Conservation (phyloP, 2,113 vertebrate genomes). For the Pelecanoides urinatrix region DNA sequence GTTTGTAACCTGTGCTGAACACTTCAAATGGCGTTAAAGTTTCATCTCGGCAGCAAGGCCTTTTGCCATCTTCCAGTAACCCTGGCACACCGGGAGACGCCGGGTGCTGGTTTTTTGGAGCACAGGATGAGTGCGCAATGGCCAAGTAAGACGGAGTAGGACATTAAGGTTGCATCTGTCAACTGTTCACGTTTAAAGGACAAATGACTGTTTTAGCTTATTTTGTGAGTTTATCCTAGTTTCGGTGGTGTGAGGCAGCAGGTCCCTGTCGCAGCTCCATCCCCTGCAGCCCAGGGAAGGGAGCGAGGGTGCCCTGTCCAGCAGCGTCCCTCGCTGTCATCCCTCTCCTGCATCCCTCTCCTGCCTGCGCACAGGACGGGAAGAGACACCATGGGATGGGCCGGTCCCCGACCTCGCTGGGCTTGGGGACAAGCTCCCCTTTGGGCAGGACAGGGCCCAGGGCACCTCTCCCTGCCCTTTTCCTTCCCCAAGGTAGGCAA, state of each 20-base stretch:
- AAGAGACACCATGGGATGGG: not conserved
- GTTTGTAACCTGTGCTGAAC: not conserved
- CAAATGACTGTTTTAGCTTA: not conserved
- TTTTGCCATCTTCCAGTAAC: constrained; percentile 10
- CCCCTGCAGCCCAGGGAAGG: not conserved
- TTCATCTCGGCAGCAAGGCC: not conserved
- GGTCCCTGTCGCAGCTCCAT: not conserved
- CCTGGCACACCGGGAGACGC: not conserved
- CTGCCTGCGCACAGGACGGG: no score
- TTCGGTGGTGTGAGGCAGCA: not conserved
- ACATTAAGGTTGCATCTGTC: not conserved
- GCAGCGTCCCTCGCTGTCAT: not conserved
- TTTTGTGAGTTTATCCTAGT: not conserved
- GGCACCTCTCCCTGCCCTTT: not conserved
- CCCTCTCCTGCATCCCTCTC: not conserved
- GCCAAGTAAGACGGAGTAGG: not conserved
- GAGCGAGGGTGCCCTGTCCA: not conserved
- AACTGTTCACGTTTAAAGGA: not conserved
- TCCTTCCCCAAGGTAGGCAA: not conserved
- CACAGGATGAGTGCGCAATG: not conserved
- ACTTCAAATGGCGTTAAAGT: not conserved
- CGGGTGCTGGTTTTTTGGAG: not conserved
- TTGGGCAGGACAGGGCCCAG: not conserved
- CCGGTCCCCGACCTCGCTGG: not conserved
- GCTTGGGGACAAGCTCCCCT: not conserved